Evolutionary conservation across 1,140 invertebrate species (phyloP), one percentile per base, ranked within the genome.

Genomic region (Lucilia sericata): DNA sequence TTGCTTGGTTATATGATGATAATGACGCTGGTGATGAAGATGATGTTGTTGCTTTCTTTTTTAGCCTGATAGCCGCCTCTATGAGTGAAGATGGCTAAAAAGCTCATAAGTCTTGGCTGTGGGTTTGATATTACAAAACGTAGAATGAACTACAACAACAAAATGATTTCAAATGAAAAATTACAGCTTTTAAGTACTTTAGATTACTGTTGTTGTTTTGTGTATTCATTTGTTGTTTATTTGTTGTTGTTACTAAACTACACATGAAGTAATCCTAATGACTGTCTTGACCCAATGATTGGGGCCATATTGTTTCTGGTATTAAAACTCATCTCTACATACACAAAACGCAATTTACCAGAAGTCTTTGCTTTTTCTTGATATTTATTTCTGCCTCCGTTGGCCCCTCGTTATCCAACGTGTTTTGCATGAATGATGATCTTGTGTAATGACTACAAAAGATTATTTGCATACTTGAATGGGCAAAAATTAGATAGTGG

Each of bases 101-200:
- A 55, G 51, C 51, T 55, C 17, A 13, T 55, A 55, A 55, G 51
- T 17, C 42, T 42, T 42, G 42, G 42, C 51, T 55, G 13, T 55
- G 51, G 51, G 51, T 13, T 55, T 55, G 51, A 30, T 30, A 30
- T 55, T 42, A 42, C 42, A 7, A 60, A 17, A 70, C 7, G n/a
- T 21, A 60, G 12, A 60, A 17, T 2, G 5, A 60, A 60, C 10
- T n/a, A 60, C 13, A 60, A 60, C 13, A 60, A 60, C 2, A 17
- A 70, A 70, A 21, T 70, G 65, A 19, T 70, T 70, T 19, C 30
- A 80, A 80, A 80, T 80, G 76, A 80, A 80, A 80, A 80, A 80
- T 80, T 80, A 80, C 42, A 49, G 76, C 76, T 80, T 80, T 80
- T 80, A 80, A 80, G 76, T 51, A 80, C 76, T 80, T 80, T 49